Conservation (phyloP, 1,140 invertebrate genomes). For the Micrasema longulum region DNA sequence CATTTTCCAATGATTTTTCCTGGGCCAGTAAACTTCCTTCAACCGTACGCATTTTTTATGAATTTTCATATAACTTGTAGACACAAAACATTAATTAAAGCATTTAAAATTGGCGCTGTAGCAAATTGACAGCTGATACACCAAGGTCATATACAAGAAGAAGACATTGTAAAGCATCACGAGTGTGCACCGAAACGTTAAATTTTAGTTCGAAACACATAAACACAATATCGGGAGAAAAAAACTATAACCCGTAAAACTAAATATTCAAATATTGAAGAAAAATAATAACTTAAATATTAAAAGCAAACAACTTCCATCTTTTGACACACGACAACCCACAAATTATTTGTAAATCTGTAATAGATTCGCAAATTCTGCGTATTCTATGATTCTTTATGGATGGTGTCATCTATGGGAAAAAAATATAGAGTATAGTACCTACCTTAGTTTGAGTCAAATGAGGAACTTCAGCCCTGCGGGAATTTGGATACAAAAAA, state of each 20-base stretch:
- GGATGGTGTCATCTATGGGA: no score
- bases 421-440: no score
- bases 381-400: no score
- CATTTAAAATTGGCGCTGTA: slow-evolving; percentile 48
- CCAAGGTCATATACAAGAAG: slow-evolving; percentile 46
- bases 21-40: slow-evolving; percentile 40
- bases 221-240: background rate
- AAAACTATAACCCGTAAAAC: background rate
- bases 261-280: slow-evolving; percentile 1
- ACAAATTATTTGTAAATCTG: no score
- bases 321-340: slow-evolving; percentile 41
- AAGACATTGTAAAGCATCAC: slow-evolving; percentile 17
- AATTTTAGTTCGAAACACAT: background rate
- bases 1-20: slow-evolving; percentile 35
- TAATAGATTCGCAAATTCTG: no score
- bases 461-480: no score
- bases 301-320: slow-evolving; percentile 36
- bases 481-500: no score
- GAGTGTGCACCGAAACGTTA: slow-evolving; percentile 4
- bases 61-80: background rate
- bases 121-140: slow-evolving; percentile 46
- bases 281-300: slow-evolving; percentile 26
- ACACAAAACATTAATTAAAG: slow-evolving; percentile 8
- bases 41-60: slow-evolving; percentile 39
- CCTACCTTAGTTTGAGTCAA: no score